Percentiles rank a stretch among this genome's conserved stretches.
Conservation (phyloP, 30 jellyfish, hydroid and myxozoan genomes). For the Nemopilema nomurai region DNA sequence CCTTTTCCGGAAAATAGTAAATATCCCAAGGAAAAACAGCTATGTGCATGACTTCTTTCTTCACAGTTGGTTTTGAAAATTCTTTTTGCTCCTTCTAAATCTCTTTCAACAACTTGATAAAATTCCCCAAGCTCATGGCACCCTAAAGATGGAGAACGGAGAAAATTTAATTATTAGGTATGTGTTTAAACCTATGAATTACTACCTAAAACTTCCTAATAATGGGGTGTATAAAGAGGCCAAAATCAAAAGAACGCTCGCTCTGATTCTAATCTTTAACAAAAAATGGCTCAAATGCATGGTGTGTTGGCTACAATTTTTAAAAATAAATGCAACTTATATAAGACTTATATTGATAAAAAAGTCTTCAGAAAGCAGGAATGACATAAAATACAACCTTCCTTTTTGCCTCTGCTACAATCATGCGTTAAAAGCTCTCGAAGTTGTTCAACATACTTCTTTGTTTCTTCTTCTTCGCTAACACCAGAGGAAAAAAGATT, state of each 20-base stretch:
- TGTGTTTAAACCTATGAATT: too few relatives aligned
- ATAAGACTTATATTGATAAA: background rate
- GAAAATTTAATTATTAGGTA: too few relatives aligned
- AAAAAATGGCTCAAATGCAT: too few relatives aligned
- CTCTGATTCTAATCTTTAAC: too few relatives aligned
- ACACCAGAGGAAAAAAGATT: constrained; percentile 12
- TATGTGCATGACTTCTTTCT: constrained; percentile 67
- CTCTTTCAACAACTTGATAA: constrained; percentile 62
- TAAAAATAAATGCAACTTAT: too few relatives aligned
- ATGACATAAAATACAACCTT: too few relatives aligned
- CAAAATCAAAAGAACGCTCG: too few relatives aligned
- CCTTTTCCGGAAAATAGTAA: constrained; percentile 55
- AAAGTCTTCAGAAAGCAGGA: too few relatives aligned
- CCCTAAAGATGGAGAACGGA: constrained; percentile 24
- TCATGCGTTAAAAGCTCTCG: constrained; percentile 61
- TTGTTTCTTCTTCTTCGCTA: constrained; percentile 52
- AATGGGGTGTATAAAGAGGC: too few relatives aligned
- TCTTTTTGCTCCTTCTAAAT: constrained; percentile 44
- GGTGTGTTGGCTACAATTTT: too few relatives aligned
- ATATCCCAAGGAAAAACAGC: constrained; percentile 75
- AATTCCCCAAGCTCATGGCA: constrained; percentile 84
- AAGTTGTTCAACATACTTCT: constrained; percentile 32
- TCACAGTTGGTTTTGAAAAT: constrained; percentile 48
- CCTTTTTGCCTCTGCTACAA: constrained; percentile 47
- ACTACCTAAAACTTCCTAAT: too few relatives aligned